Evolutionary conservation across 2,797 vertebrate genomes (phyloP).

Genomic region (Rhincodon typus): DNA sequence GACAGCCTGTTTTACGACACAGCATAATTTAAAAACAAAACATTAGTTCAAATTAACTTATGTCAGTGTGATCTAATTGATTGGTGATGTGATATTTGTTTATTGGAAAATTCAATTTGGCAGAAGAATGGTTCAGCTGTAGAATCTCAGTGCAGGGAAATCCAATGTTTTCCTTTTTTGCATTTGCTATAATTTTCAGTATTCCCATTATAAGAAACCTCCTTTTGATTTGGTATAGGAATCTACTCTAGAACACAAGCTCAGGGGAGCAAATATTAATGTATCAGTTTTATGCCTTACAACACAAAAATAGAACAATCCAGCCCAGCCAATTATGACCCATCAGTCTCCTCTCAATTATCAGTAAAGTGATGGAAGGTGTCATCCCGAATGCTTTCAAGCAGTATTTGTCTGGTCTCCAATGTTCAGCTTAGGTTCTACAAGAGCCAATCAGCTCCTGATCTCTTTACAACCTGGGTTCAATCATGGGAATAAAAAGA

Average conservation of each 20-base stretch:
- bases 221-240: not conserved
- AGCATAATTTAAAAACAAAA: not conserved
- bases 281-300: not conserved
- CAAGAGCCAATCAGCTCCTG: too few species aligned
- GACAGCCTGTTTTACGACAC: not conserved
- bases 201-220: not conserved
- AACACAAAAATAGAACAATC: not conserved
- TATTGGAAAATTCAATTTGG: not conserved
- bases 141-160: not conserved
- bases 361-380: too few species aligned
- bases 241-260: not conserved
- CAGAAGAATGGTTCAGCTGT: not conserved
- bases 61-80: conserved; percentile 7
- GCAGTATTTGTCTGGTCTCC: too few species aligned
- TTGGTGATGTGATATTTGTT: not conserved
- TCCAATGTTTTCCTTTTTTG: not conserved
- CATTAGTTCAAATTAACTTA: not conserved
- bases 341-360: too few species aligned
- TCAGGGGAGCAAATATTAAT: not conserved
- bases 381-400: too few species aligned
- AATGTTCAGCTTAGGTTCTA: too few species aligned
- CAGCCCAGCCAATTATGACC: too few species aligned
- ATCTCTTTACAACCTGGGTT: too few species aligned
- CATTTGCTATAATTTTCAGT: not conserved
- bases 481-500: too few species aligned